phyloP scores from a whole-genome alignment of 2,113 vertebrate genomes.

The Tyto alba region DNA sequence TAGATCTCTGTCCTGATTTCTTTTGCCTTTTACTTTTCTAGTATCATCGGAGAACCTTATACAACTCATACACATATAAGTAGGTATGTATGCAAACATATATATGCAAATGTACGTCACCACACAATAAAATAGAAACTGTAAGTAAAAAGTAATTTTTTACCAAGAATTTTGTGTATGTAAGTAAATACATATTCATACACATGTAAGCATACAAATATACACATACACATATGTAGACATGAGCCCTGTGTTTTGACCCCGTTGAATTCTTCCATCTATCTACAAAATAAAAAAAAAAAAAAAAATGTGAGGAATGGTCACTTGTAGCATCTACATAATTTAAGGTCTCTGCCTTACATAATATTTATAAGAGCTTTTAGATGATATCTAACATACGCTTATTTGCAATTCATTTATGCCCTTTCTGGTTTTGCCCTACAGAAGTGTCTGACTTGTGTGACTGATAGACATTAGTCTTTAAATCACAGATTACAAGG shows the following conservation, averaged over 20 bases:
- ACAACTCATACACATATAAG: neutral
- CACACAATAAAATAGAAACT: neutral
- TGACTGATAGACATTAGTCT: neutral
- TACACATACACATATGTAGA: neutral
- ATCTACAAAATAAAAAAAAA: neutral
- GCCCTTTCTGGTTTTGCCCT: neutral
- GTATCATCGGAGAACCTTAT: neutral
- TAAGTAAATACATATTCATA: neutral
- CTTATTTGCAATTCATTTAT: neutral
- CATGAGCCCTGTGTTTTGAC: neutral
- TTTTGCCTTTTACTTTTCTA: neutral
- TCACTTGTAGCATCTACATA: neutral
- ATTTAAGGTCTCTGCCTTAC: neutral
- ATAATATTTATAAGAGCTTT: neutral
- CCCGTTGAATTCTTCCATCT: neutral
- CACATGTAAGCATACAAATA: neutral
- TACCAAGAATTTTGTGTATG: neutral
- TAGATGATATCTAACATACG: neutral
- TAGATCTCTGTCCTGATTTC: neutral
- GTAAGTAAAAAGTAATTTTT: neutral
- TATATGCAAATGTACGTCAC: too few relatives aligned
- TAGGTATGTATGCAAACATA: neutral
- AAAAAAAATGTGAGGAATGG: rapidly evolving
- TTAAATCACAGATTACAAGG: neutral
- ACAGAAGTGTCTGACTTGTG: neutral